phyloP scores from a whole-genome alignment of 1,140 invertebrate genomes.

The Drosophila kohkoa region DNA sequence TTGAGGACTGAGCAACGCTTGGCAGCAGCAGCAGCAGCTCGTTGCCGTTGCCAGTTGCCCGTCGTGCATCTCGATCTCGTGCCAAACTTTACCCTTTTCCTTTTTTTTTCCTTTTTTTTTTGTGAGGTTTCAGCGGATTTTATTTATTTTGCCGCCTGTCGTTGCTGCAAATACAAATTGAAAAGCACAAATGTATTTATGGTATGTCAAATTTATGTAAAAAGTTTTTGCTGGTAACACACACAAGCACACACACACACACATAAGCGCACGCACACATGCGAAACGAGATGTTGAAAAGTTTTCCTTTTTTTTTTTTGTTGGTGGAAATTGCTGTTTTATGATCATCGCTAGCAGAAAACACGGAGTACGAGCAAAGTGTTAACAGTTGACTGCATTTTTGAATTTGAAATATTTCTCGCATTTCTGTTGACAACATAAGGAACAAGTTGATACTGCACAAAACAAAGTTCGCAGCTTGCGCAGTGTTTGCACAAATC shows the following conservation, averaged over 20 bases:
- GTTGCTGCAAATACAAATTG: slow-evolving; percentile 75
- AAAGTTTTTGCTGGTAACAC: slow-evolving; percentile 34
- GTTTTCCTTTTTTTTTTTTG: slow-evolving; percentile 3
- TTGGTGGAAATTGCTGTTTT: slow-evolving; percentile 37
- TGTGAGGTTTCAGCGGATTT: slow-evolving; percentile 8
- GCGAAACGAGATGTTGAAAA: slow-evolving; percentile 38
- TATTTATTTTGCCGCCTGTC: slow-evolving; percentile 30
- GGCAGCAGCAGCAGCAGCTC: slow-evolving; percentile 31
- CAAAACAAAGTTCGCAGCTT: slow-evolving; percentile 28
- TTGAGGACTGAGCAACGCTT: slow-evolving; percentile 15
- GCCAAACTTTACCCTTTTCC: slow-evolving; percentile 66
- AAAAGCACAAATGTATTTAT: slow-evolving; percentile 81
- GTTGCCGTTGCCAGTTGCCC: slow-evolving; percentile 35
- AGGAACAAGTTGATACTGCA: slow-evolving; percentile 30
- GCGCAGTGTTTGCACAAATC: slow-evolving; percentile 12
- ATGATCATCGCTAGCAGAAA: slow-evolving; percentile 53
- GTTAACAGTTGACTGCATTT: slow-evolving; percentile 76
- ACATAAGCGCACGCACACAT: background rate
- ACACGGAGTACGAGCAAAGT: slow-evolving; percentile 30
- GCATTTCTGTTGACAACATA: slow-evolving; percentile 32
- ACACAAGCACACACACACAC: slow-evolving; percentile 20
- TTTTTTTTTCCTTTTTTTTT: too few species aligned
- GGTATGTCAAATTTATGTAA: slow-evolving; percentile 71
- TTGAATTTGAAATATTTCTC: slow-evolving; percentile 63
- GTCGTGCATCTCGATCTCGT: slow-evolving; percentile 55